phyloP scores from a whole-genome alignment of 2,888 invertebrate genomes.

The Dasypogon diadema region DNA sequence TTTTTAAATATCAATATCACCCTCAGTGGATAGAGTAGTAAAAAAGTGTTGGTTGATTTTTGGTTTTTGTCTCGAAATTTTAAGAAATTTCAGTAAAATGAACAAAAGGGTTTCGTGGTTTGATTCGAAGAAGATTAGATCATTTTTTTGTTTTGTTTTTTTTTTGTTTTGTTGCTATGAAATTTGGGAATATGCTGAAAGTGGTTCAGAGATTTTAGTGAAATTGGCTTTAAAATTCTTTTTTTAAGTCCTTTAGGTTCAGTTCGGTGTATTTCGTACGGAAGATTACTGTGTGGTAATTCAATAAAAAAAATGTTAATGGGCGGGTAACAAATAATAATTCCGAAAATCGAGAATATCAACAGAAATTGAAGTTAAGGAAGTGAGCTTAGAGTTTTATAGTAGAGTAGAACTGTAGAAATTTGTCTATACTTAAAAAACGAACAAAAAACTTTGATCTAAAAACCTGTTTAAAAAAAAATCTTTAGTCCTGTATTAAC shows the following conservation, averaged over 20 bases:
- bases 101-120: conserved; percentile 17
- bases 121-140: conserved; percentile 23
- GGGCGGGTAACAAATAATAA: too few species aligned
- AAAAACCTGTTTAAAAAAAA: background rate
- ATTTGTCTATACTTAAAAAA: conserved; percentile 17
- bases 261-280: conserved; percentile 43
- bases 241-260: conserved; percentile 38
- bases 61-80: conserved; percentile 25
- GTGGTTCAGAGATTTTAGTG: conserved; percentile 38
- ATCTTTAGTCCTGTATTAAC: conserved; percentile 19
- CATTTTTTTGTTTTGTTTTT: conserved; percentile 7
- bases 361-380: background rate
- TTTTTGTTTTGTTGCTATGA: background rate
- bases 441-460: background rate
- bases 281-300: conserved; percentile 3
- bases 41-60: conserved; percentile 46
- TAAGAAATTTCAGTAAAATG: conserved; percentile 16
- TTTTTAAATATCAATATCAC: conserved; percentile 48
- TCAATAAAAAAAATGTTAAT: background rate
- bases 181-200: conserved; percentile 28
- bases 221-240: conserved; percentile 42
- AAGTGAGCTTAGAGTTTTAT: conserved; percentile 33
- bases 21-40: conserved; percentile 50
- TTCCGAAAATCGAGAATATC: too few species aligned
- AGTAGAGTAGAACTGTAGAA: conserved; percentile 40